Base-by-base conservation (phyloP, 2,113 vertebrate genomes). In the Salvator merianae region DNA sequence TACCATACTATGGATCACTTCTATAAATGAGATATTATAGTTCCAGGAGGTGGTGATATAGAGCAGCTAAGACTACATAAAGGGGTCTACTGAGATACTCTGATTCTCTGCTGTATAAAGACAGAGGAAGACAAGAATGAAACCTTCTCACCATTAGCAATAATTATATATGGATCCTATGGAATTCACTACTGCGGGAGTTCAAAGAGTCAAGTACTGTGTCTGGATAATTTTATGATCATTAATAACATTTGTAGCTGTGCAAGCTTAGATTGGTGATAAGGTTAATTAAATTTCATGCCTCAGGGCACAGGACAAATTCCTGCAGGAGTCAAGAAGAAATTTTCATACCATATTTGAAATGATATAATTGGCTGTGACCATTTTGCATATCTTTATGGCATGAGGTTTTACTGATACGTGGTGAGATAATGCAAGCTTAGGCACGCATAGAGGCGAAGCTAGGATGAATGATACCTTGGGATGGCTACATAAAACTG, bases 211-310 rank as follows among this genome's bases (percentile, higher is more conserved):
- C 90, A 94, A 92, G 93, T 88, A 90, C 83, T 89, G 59, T 88
- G 86, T 92, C 6, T 0, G 89, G 91, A 90, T 93, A 92, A 93
- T 94, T 93, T 94, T 93, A 94, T 92, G 87, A 81, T 38, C 86
- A 87, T 90, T 90, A 92, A 87, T 93, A 94, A 94, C 91, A 93
- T 92, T 85, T 88, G 84, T 84, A 92, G 91, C 91, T 90, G 83
- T 87, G 87, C 73, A 86, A 92, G 84, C n/a, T 2, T 66, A 90
- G 88, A 85, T 90, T 92, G 91, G 91, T 90, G 87, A 77, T 75
- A 91, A 93, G 91, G 94, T 94, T 94, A 95, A 94, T 94, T 93
- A 93, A 86, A 91, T 93, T 93, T 93, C 85, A 91, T 85, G 69
- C 86, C 88, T 93, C 71, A 9, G 4, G 81, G 71, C 63, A 91